Base-by-base conservation (phyloP, 2,113 vertebrate species). In the Nerophis lumbriciformis region DNA sequence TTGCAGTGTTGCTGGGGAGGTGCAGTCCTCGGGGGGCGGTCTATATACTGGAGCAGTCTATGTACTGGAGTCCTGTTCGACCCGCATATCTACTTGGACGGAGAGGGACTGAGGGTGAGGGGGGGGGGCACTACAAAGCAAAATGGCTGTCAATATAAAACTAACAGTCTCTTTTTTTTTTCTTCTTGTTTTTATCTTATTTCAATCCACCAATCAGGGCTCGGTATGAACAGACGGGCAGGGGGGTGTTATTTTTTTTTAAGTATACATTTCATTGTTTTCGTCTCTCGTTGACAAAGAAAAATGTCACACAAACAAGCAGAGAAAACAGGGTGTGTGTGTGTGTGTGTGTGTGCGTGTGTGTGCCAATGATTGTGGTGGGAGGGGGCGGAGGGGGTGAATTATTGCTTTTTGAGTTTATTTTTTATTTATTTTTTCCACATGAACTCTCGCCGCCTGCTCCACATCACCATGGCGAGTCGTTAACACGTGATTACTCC, bases 401-500 rank as follows among this genome's bases (percentile, higher is more conserved):
- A 88, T 92, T 92, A 92, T 92, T 92, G 90, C 90, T 92, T 88
- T 91, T 86, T 75, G 84, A 88, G 84, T 81, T 75, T 76, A 65
- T 71, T 71, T 75, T 82, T 72, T 39, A 6, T 28, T 76, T 85
- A 79, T 86, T 63, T 87, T 68, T 62, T 80, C 83, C 88, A 89
- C 78, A 79, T 83, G 82, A 81, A 86, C 44, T 49, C 53, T 61
- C 63, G 55, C 69, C 55, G 66, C 66, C 62, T 67, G 52, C 63
- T 73, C 67, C 53, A 13, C 63, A 79, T 90, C 87, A 82, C 84
- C 87, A 65, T 84, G 84, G 80, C 75, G 80, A 87, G 74, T 75
- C 70, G 77, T 81, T 86, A 84, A 89, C 85, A 82, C 67, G 75
- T 86, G 82, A 88, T 87, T 83, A 87, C 83, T 89, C 85, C 81